A percentile compares a stretch with the other conserved stretches of the same genome.
Conservation (phyloP, 2,888 invertebrate genomes). For the Apotomis betuletana region DNA sequence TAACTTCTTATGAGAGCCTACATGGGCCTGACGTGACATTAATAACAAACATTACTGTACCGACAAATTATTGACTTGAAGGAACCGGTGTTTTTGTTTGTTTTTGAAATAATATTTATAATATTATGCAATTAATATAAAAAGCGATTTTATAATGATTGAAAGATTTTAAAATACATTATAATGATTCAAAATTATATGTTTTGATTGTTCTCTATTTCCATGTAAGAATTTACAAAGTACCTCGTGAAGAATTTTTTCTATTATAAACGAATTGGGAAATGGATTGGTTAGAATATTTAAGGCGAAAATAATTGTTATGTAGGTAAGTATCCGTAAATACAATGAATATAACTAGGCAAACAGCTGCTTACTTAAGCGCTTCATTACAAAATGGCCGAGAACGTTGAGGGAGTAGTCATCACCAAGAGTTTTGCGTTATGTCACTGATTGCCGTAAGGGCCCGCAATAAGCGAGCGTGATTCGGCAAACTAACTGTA, state of each 20-base stretch:
- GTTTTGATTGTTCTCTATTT: no score
- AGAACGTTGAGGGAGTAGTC: slow-evolving; percentile 3
- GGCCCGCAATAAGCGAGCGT: slow-evolving; percentile 70
- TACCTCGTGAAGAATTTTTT: no score
- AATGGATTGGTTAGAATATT: no score
- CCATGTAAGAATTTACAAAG: no score
- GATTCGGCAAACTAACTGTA: slow-evolving; percentile 73
- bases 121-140: no score
- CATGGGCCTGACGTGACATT: slow-evolving; percentile 30
- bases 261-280: no score
- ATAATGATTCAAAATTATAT: no score
- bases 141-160: no score
- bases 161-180: no score
- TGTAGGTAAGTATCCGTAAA: no score
- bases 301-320: no score
- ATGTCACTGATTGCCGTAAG: slow-evolving; percentile 54
- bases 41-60: slow-evolving; percentile 18
- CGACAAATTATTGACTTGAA: slow-evolving; percentile 30
- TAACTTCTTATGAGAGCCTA: slow-evolving; percentile 55
- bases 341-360: neutral
- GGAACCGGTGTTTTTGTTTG: neutral
- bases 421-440: slow-evolving; percentile 45
- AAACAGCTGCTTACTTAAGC: neutral
- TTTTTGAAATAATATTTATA: no score
- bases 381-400: slow-evolving; percentile 6